phyloP scores from a whole-genome alignment of 2,797 vertebrate species.

The Sebastes hopkinsi region DNA sequence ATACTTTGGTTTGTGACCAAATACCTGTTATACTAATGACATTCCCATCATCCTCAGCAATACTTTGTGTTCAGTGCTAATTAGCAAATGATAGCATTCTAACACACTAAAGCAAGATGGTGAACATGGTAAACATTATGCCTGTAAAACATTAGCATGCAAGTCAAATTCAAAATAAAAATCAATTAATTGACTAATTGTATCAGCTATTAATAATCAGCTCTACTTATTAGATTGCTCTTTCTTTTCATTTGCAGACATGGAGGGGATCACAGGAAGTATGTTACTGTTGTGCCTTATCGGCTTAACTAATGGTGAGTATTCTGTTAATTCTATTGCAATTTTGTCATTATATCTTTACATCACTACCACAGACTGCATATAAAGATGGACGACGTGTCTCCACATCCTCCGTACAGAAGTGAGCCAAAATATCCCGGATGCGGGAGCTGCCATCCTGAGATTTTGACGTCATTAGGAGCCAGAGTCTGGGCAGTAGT shows the following conservation, averaged over 20 bases:
- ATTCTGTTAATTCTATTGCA: not conserved
- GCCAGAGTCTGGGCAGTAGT: too few species aligned
- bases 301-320: constrained; percentile 61
- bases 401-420: too few species aligned
- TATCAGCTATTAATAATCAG: too few species aligned
- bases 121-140: not conserved
- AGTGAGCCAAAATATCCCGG: too few species aligned
- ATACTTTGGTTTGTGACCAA: not conserved
- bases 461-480: too few species aligned
- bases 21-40: not conserved
- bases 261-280: constrained; percentile 37
- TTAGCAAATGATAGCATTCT: too few species aligned
- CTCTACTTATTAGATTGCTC: not conserved
- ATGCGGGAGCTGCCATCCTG: too few species aligned
- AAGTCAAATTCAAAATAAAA: too few species aligned
- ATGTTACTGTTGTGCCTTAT: constrained; percentile 67
- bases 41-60: not conserved
- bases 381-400: too few species aligned
- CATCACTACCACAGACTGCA: not conserved
- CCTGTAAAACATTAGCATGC: too few species aligned
- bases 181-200: too few species aligned
- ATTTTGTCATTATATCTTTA: not conserved
- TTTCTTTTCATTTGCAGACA: constrained; percentile 45
- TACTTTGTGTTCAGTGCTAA: not conserved
- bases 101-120: too few species aligned